Evolutionary conservation across 2,888 invertebrate species (phyloP).

Genomic region (Nipponacmea schrenckii): DNA sequence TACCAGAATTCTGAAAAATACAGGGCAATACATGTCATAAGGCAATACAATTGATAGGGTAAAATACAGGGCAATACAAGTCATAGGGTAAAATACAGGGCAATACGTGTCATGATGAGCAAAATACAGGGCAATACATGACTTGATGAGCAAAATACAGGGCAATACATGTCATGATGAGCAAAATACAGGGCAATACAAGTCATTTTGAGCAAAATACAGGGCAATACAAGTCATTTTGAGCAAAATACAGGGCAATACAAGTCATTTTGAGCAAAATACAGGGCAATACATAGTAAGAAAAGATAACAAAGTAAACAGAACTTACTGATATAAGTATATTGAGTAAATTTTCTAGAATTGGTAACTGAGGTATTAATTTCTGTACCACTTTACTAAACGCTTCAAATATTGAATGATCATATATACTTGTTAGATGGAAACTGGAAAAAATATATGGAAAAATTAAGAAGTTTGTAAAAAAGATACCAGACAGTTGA

Average conservation of each 20-base stretch:
- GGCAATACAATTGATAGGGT: background rate
- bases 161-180: background rate
- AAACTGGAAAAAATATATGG: constrained; percentile 71
- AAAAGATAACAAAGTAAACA: background rate
- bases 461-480: background rate
- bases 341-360: constrained; percentile 95
- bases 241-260: constrained; percentile 30
- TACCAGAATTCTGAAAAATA: constrained; percentile 88
- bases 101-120: no score
- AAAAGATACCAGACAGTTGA: background rate
- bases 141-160: no score
- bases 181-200: constrained; percentile 30
- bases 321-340: constrained; percentile 93
- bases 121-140: no score
- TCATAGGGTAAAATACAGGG: no score
- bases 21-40: background rate
- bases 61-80: no score
- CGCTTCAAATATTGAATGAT: constrained; percentile 99
- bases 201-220: constrained; percentile 28
- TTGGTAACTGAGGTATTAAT: constrained; percentile 95
- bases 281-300: background rate
- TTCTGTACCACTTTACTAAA: constrained; percentile 99
- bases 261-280: constrained; percentile 39
- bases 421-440: constrained; percentile 98
- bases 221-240: background rate